Percentiles rank a stretch among this genome's conserved stretches.
Conservation (phyloP, 2,113 vertebrate genomes). For the Pseudorectes ferrugineus region DNA sequence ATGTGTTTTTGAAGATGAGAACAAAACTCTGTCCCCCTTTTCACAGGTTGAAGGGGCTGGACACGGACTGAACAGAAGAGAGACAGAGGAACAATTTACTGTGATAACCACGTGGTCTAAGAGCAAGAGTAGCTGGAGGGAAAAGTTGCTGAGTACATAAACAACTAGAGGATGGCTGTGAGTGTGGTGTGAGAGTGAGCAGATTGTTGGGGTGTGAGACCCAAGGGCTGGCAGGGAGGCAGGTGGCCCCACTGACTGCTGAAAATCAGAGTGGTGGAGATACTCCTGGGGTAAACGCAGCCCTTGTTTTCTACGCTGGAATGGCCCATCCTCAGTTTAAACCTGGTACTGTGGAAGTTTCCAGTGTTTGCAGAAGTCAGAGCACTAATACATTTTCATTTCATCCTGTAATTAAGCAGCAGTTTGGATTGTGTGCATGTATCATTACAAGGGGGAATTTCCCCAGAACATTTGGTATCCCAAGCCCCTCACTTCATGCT, state of each 20-base stretch:
- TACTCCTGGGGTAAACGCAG: background rate
- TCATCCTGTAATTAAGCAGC: background rate
- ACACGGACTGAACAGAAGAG: background rate
- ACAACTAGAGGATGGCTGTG: background rate
- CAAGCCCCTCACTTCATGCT: background rate
- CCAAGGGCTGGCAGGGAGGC: rapidly evolving
- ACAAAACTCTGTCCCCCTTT: background rate
- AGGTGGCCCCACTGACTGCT: background rate
- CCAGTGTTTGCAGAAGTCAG: background rate
- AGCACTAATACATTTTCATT: background rate
- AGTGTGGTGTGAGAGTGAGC: background rate
- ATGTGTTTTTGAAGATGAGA: background rate
- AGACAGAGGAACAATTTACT: background rate
- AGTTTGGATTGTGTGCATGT: background rate
- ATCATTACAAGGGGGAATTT: background rate
- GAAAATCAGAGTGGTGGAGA: background rate
- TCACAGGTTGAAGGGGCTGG: background rate
- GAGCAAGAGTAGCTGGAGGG: background rate
- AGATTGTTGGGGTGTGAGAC: background rate
- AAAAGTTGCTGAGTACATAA: background rate
- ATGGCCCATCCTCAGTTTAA: background rate
- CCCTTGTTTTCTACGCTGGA: background rate
- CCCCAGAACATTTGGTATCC: background rate
- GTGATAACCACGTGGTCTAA: background rate
- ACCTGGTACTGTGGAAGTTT: background rate